Conservation (phyloP, 2,113 vertebrate species). For the Laterallus jamaicensis region DNA sequence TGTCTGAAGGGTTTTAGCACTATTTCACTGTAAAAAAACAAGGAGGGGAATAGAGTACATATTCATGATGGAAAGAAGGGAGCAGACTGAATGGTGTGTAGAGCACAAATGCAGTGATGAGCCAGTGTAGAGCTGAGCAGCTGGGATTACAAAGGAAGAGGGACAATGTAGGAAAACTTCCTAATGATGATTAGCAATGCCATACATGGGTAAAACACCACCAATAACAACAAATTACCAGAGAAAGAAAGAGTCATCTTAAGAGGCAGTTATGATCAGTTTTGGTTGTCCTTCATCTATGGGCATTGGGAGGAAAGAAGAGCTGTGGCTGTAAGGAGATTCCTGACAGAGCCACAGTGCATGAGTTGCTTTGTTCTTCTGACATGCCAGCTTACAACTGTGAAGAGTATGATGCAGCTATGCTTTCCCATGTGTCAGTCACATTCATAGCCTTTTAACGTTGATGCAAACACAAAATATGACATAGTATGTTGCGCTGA, state of each 20-base stretch:
- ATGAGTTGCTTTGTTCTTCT: neutral
- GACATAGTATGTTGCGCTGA: neutral
- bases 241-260: neutral
- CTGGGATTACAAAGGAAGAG: neutral
- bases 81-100: neutral
- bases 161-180: neutral
- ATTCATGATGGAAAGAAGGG: neutral
- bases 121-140: accelerated
- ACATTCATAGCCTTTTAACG: neutral
- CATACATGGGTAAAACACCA: neutral
- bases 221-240: neutral
- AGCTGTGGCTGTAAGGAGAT: neutral
- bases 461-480: neutral
- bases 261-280: neutral
- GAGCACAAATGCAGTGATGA: neutral
- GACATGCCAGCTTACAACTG: neutral
- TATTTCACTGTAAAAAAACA: neutral
- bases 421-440: neutral
- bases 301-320: neutral
- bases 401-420: neutral
- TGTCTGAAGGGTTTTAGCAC: neutral
- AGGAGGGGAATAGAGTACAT: neutral
- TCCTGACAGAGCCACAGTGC: neutral
- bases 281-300: neutral
- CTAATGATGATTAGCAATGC: neutral